A percentile compares a stretch with the other conserved stretches of the same genome.
Conservation (phyloP, 2,888 invertebrate genomes). For the Nipponacmea schrenckii region DNA sequence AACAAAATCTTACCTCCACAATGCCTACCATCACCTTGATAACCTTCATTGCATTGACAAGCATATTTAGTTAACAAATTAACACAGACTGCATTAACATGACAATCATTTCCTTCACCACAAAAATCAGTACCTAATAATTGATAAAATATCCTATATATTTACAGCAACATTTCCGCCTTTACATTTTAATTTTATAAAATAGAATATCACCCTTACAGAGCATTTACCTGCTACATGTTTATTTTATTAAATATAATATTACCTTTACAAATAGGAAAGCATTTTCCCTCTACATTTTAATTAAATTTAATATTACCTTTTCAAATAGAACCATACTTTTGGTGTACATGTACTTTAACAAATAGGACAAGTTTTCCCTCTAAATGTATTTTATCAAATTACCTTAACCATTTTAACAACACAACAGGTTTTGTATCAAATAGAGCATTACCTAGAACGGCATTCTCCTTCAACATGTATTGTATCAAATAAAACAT, state of each 20-base stretch:
- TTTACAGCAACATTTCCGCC: conserved; percentile 1
- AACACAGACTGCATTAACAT: conserved; percentile 89
- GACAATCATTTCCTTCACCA: conserved; percentile 84
- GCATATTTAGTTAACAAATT: conserved; percentile 90
- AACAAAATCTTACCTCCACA: conserved; percentile 64
- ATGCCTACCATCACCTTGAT: conserved; percentile 81
- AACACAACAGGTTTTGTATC: not conserved
- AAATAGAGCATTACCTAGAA: not conserved
- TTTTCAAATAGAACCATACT: too few relatives aligned
- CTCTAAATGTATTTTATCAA: not conserved
- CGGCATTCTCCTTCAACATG: too few relatives aligned
- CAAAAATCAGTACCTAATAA: conserved; percentile 85
- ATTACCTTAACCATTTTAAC: not conserved
- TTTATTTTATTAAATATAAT: not conserved
- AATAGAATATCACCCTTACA: too few relatives aligned
- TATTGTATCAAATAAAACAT: too few relatives aligned
- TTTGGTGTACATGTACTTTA: too few relatives aligned
- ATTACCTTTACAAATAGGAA: too few relatives aligned
- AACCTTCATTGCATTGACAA: conserved; percentile 88
- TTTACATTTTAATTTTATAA: too few relatives aligned
- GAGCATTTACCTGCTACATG: not conserved
- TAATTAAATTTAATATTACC: too few relatives aligned
- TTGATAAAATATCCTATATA: not conserved
- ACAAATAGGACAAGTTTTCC: too few relatives aligned
- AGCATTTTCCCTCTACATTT: too few relatives aligned